Base-by-base conservation (phyloP, 2,113 vertebrate species). In the Coturnix japonica region DNA sequence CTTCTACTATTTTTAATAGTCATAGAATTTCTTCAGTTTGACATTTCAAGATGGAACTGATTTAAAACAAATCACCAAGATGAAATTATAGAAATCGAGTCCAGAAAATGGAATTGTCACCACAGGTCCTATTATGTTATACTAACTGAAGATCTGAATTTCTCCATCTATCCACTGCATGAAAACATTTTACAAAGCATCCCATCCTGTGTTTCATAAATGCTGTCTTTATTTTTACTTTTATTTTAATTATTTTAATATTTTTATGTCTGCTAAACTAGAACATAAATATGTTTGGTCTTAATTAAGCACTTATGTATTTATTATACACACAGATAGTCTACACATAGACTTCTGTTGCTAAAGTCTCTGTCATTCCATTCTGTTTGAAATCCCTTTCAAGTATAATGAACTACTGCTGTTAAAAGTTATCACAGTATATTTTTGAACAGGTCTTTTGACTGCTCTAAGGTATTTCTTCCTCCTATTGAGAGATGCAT, bases 151-250 rank as follows among this genome's bases (percentile, higher is more conserved):
- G 85, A 81, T 78, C 25, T 90, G 18, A 60, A 81, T 87, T 91
- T 75, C n/a, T 71, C 33, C 13, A 28, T 76, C 41, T 70, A 26
- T 41, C 14, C 31, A 54, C 25, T 35, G 14, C 47, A 49, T 49
- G 47, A 49, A 49, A 49, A 49, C 6, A 49, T 13, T 49, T 49
- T 49, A 23, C 21, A 43, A 69, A 88, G 35, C 54, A 76, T 69
- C 9, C 18, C 11, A 35, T 83, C 9, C 33, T 33, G 0, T 60
- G 39, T 77, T 30, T 9, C 35, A 33, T 43, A 87, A 39, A 18
- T 33, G 30, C 23, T 93, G 49, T 17, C 30, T 90, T 91, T 91
- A 86, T 91, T 95, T 54, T 95, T 19, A 81, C 51, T 91, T 93
- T 41, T 93, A 14, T 15, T 41, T n/a, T n/a, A n/a, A 4, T 26